phyloP scores from a whole-genome alignment of 2,113 vertebrate genomes.

The Geococcyx californianus region DNA sequence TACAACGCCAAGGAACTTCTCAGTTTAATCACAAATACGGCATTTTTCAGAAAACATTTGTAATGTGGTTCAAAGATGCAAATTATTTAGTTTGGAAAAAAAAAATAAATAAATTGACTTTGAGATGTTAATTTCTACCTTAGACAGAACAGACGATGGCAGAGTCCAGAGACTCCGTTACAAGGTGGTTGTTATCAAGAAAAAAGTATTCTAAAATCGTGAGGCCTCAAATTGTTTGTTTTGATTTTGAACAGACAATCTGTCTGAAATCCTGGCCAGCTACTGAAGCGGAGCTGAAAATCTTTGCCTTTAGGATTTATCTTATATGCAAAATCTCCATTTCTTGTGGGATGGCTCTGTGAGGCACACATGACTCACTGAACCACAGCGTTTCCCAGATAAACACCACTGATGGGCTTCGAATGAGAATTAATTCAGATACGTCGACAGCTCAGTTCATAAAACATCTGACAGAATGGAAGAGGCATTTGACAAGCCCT shows the following conservation, averaged over 20 bases:
- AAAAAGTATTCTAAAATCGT: constrained; percentile 9
- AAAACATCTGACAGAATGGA: constrained; percentile 45
- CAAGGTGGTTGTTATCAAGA: neutral
- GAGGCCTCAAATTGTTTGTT: neutral
- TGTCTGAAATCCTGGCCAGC: constrained; percentile 17
- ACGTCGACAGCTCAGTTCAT: neutral
- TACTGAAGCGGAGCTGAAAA: neutral
- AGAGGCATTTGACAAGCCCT: constrained; percentile 61
- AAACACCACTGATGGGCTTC: constrained; percentile 40
- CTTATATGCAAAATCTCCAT: neutral
- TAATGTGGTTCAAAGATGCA: neutral
- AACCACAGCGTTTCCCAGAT: constrained; percentile 37
- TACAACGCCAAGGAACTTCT: neutral
- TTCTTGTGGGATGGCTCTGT: neutral
- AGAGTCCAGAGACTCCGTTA: neutral
- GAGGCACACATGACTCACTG: constrained; percentile 30
- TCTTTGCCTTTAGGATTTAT: neutral
- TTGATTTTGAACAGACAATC: constrained; percentile 13
- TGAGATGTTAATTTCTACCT: neutral
- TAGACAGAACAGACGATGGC: neutral
- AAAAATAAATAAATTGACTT: neutral
- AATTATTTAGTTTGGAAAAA: neutral
- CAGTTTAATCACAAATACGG: neutral
- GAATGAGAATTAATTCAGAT: constrained; percentile 43
- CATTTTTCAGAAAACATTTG: neutral